Evolutionary conservation across 2,888 invertebrate genomes (phyloP), one percentile per base, ranked within the genome.

Genomic region (Cephus spinipes): DNA sequence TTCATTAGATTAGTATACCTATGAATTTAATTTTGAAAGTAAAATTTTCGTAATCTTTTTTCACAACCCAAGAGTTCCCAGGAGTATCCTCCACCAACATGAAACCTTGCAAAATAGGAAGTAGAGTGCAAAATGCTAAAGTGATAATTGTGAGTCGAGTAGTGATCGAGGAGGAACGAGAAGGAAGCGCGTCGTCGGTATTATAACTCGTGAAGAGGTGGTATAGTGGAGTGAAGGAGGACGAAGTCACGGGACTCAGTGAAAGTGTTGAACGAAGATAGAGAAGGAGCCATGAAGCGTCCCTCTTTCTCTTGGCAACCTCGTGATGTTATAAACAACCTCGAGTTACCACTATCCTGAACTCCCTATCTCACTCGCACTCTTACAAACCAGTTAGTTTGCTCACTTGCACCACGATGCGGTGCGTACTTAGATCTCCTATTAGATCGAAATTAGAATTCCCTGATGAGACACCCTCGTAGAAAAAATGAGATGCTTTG

Each of bases 221-320:
- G 80, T 15, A 80, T 71, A 80, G 55, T 4, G 4, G 34, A 40
- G 76, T 32, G 33, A 35, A 23, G 12, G 55, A 79, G 76, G 71
- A 77, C 76, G 79, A 82, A 87, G 86, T 88, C 88, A 87, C 85
- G 87, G 86, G 87, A 88, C 85, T 85, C 77, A 87, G 89, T 85
- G 71, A 71, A 71, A 71, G 71, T 71, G 71, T 71, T 71, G 71
- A 30, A 71, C 71, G 71, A 32, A 71, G 71, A 77, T 73, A n/a
- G 76, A 74, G 23, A 76, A 36, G 55, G 23, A 55, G 55, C 55
- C 55, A 23, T 34, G 33, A 33, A 31, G 71, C 32, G 71, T 33
- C 23, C 23, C 33, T 71, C 71, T 71, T 71, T 71, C 71, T 31
- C 71, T 33, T 33, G 32, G 71, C 71, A 71, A 23, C 12, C 12